Base-by-base conservation (phyloP, 2,888 invertebrate species). In the Eurytoma californica region DNA sequence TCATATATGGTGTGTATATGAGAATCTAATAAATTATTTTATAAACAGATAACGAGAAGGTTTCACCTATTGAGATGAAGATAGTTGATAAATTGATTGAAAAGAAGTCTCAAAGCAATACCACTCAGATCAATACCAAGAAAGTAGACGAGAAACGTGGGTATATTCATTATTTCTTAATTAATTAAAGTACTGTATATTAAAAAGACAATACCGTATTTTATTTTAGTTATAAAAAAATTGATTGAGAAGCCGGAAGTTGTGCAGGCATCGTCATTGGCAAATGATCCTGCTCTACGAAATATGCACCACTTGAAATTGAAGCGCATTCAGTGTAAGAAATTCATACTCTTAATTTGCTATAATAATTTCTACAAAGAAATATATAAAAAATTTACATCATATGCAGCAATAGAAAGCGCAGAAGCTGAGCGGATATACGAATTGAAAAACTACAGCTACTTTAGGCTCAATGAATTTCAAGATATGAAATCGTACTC, bases 391-490 rank as follows among this genome's bases (percentile, higher is more conserved):
- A 53, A 12, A 5, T 18, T 69, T 53, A n/a, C 53, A n/a, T 9
- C 57, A 20, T 28, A 16, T 80, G 0, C n/a, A 83, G 83, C 77
- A 30, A 76, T 80, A 5, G 39, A 75, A n/a, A 78, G 9, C 9
- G 67, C 74, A 3, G 86, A 86, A 47, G 73, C 80, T 2, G 75
- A 77, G 5, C 72, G 75, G 63, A 85, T 87, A 65, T 87, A 87
- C 77, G 85, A 88, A 69, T 58, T 80, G 72, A 88, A 88, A 79
- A 88, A 88, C 82, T 88, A 88, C 63, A 74, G 82, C 1, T 84
- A 88, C 66, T 75, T 87, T 9, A 80, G 81, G 24, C 77, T 83
- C 0, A 75, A 82, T 12, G 63, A 63, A 18, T 12, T 18, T 13
- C 12, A 63, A 18, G 18, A 47, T 47, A 16, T 3, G 0, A 47